A percentile compares a stretch with the other conserved stretches of the same genome.
Evolutionary conservation across 1,140 invertebrate genomes (phyloP).

Genomic region (Drosophila lacertosa): DNA sequence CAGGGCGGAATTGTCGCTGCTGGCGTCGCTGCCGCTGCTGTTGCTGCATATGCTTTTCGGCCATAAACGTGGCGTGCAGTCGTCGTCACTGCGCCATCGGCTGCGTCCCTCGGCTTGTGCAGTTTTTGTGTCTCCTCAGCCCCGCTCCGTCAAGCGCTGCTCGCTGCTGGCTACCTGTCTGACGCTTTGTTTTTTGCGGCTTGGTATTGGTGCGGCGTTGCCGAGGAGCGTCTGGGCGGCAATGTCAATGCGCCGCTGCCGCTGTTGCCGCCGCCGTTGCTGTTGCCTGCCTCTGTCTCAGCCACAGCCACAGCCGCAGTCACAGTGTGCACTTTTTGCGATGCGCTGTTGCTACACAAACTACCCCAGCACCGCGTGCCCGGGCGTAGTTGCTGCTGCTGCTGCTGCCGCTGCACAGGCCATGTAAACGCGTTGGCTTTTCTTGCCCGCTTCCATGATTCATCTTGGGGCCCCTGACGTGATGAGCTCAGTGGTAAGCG

Average conservation of each 20-base stretch:
- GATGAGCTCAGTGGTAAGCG: slow-evolving; percentile 40
- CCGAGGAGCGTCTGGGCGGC: slow-evolving; percentile 47
- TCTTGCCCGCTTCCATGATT: slow-evolving; percentile 58
- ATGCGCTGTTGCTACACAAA: slow-evolving; percentile 45
- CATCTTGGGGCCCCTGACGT: slow-evolving; percentile 47
- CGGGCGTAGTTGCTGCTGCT: too few relatives aligned
- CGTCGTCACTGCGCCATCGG: slow-evolving; percentile 21
- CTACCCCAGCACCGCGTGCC: slow-evolving; percentile 22
- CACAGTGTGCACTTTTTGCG: slow-evolving; percentile 44
- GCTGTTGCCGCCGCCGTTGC: slow-evolving; percentile 3
- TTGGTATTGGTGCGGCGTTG: slow-evolving; percentile 41
- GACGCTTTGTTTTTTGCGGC: slow-evolving; percentile 52
- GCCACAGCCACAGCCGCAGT: slow-evolving; percentile 2
- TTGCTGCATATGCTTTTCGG: slow-evolving; percentile 68
- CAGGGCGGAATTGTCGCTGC: slow-evolving; percentile 47
- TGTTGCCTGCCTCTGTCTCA: neutral
- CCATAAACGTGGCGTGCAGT: slow-evolving; percentile 56
- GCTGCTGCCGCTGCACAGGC: slow-evolving; percentile 3
- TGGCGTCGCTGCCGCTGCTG: slow-evolving; percentile 30
- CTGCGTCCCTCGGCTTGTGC: slow-evolving; percentile 27
- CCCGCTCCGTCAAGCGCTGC: slow-evolving; percentile 4
- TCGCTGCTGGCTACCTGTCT: slow-evolving; percentile 62
- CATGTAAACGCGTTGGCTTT: slow-evolving; percentile 57
- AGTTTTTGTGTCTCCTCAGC: slow-evolving; percentile 50
- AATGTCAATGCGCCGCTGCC: slow-evolving; percentile 43